Conservation (phyloP, 2,888 invertebrate species). For the Catonia carolina region DNA sequence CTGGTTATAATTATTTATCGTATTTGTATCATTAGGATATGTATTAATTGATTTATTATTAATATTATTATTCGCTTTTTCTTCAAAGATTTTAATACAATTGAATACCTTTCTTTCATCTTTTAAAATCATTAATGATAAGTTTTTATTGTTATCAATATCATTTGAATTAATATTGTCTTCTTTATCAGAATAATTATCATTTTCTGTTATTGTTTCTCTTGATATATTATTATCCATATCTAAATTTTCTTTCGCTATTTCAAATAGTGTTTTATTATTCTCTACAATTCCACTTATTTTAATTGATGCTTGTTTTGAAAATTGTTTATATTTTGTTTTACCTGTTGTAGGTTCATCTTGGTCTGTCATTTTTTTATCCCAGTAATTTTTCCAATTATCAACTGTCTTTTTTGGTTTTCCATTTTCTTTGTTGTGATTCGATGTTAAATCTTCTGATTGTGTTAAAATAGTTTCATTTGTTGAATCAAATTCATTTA, state of each 20-base stretch:
- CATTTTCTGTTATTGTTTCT: conserved; percentile 10
- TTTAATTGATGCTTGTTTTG: conserved; percentile 2
- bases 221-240: neutral
- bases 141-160: neutral
- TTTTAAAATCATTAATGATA: neutral
- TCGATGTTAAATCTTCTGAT: neutral
- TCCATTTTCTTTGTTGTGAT: neutral
- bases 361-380: conserved; percentile 21
- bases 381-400: conserved; percentile 30
- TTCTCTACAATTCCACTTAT: neutral
- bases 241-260: neutral
- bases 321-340: neutral
- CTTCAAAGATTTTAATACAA: neutral
- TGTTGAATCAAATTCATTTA: neutral
- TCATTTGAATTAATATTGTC: neutral
- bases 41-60: too few relatives aligned
- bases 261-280: conserved; percentile 1
- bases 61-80: neutral
- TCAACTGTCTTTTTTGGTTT: conserved; percentile 21
- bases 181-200: neutral
- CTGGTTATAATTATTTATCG: too few relatives aligned
- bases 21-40: too few relatives aligned
- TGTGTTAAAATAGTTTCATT: neutral
- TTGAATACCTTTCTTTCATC: neutral
- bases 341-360: too few relatives aligned